Base-by-base conservation (phyloP, 2,113 vertebrate genomes). In the Pleuronectes platessa region DNA sequence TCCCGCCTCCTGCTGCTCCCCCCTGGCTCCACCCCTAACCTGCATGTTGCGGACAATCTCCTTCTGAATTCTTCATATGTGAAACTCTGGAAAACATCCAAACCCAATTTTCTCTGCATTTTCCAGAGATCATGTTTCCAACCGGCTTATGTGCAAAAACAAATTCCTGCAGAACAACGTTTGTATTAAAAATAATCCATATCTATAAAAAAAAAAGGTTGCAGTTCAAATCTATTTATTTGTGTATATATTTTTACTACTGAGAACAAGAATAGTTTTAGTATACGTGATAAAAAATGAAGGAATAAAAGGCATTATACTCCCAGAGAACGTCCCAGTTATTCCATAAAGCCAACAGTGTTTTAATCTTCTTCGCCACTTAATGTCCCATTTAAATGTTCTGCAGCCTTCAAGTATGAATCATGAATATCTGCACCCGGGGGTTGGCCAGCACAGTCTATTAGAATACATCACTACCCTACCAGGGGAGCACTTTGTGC, bases 401-500 rank as follows among this genome's bases (percentile, higher is more conserved):
- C 84, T 94, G 93, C 90, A 94, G 95, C 95, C 95, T 84, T 97
- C 96, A 95, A 96, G 96, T 96, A 96, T 97, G 96, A 96, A 96
- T 96, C 96, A 96, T 97, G 96, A 96, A 96, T 95, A 96, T 97
- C 94, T 95, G 96, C 92, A 89, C 95, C 95, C 94, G 93, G 94
- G 86, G 95, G 95, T 93, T 94, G 96, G 96, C 96, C 95, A 94
- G 94, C 94, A 91, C 94, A 96, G 96, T 97, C 96, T 97, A 96
- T 97, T 97, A 97, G 96, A 97, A 97, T 97, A 97, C 96, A 97
- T 97, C 96, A 96, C 95, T 94, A 93, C 93, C 81, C 95, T 94
- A 96, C 95, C 96, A 95, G 95, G 97, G 96, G 96, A 97, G 95
- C 96, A 98, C 97, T 97, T 97, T 96, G 95, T 94, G 95, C 96